phyloP scores from a whole-genome alignment of 1,140 invertebrate species.

The Alviniconcha marisindica region DNA sequence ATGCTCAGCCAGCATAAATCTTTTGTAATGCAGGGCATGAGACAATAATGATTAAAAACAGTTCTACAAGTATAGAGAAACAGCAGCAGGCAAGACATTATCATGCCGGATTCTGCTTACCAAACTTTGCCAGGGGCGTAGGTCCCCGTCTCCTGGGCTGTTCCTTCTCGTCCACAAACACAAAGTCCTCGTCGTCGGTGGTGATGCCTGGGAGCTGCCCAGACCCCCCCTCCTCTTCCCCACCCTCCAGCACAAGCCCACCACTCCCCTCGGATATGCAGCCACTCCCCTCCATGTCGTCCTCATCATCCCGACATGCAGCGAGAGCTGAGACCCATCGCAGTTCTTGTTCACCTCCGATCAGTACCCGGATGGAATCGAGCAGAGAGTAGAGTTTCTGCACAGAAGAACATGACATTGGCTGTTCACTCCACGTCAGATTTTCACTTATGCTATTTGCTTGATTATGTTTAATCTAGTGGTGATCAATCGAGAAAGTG shows the following conservation, averaged over 20 bases:
- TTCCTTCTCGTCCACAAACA: conserved; percentile 54
- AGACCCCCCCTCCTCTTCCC: conserved; percentile 1
- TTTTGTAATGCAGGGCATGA: too few species aligned
- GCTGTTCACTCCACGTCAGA: too few species aligned
- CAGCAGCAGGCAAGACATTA: not conserved
- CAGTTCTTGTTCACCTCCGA: conserved; percentile 20
- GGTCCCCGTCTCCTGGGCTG: conserved; percentile 46
- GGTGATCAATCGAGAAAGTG: too few species aligned
- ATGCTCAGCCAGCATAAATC: too few species aligned
- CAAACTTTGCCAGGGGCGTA: conserved; percentile 8
- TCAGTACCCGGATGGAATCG: conserved; percentile 14
- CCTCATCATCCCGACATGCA: conserved; percentile 3
- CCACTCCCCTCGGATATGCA: conserved; percentile 33
- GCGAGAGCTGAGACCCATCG: not conserved
- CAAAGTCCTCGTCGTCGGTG: conserved; percentile 53
- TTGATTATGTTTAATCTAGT: too few species aligned
- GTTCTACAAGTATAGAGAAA: not conserved
- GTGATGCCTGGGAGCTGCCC: not conserved
- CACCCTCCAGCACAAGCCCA: not conserved
- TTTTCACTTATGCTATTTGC: too few species aligned
- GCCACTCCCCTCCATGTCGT: conserved; percentile 34
- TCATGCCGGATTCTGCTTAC: not conserved
- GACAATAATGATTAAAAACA: not conserved
- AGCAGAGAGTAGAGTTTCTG: conserved; percentile 36
- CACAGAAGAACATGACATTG: too few species aligned